Percentiles rank a stretch among this genome's conserved stretches.
These are phyloP conservation scores for Brachyptera risi DNA, from an alignment of 2,888 invertebrate genomes.

Conservation along the genomic window DNA sequence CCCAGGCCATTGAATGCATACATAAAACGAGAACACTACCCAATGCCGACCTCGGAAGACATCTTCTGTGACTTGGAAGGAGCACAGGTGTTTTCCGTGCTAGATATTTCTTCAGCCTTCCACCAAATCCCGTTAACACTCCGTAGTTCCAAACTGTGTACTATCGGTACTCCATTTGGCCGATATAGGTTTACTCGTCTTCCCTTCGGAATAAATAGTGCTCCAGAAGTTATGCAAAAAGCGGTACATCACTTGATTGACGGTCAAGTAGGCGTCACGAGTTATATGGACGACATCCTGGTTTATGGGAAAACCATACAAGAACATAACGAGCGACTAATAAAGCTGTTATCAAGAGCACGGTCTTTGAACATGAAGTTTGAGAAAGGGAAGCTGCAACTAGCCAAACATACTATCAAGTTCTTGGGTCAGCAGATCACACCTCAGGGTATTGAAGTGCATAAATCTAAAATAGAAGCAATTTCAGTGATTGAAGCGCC, in stretches of 20 bases:
- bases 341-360: slow-evolving; percentile 31
- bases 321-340: slow-evolving; percentile 32
- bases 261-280: slow-evolving; percentile 31
- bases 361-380: slow-evolving; percentile 35
- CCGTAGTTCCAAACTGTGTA: slow-evolving; percentile 16
- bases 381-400: slow-evolving; percentile 36
- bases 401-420: not conserved
- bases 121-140: slow-evolving; percentile 19
- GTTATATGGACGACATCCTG: slow-evolving; percentile 36
- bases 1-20: slow-evolving; percentile 7
- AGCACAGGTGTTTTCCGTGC: slow-evolving; percentile 10
- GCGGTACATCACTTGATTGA: slow-evolving; percentile 32
- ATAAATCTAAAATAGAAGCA: slow-evolving; percentile 25
- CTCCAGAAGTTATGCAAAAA: slow-evolving; percentile 31
- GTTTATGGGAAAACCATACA: slow-evolving; percentile 34
- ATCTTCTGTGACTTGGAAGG: not conserved
- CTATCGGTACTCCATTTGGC: slow-evolving; percentile 25
- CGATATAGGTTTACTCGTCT: slow-evolving; percentile 22
- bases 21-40: not conserved
- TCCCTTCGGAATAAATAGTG: slow-evolving; percentile 25
- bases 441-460: slow-evolving; percentile 23
- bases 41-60: not conserved
- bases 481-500: slow-evolving; percentile 31
- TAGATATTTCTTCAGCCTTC: slow-evolving; percentile 25
- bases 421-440: slow-evolving; percentile 7